These are phyloP conservation scores for Boloria euphrosyne DNA, from an alignment of 2,888 invertebrate species.

Conservation along the genomic window DNA sequence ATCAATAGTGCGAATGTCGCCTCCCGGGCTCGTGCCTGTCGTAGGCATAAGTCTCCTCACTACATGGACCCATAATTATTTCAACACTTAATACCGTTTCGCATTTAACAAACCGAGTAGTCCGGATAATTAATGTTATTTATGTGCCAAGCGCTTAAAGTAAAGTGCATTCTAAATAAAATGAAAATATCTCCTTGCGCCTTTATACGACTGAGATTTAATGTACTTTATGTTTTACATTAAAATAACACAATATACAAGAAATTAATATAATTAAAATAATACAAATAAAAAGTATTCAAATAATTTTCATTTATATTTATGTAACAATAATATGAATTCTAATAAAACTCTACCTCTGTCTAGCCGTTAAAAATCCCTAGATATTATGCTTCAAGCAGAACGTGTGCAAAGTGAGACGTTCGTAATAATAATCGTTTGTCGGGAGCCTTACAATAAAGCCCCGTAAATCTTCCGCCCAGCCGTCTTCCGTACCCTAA, in stretches of 20 bases:
- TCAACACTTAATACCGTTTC: conserved; percentile 42
- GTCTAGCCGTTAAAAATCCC: conserved; percentile 8
- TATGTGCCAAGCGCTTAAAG: conserved; percentile 19
- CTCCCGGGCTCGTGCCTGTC: conserved; percentile 14
- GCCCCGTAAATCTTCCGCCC: conserved; percentile 44
- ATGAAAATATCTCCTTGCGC: conserved; percentile 7
- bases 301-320: not conserved
- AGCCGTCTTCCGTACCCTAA: conserved; percentile 44
- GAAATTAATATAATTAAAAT: not conserved
- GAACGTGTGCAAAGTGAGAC: conserved; percentile 55
- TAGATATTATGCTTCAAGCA: conserved; percentile 11
- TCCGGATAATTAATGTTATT: conserved; percentile 21
- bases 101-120: conserved; percentile 23
- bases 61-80: conserved; percentile 49
- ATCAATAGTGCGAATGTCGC: conserved; percentile 28
- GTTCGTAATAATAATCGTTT: conserved; percentile 62
- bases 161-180: conserved; percentile 25
- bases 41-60: conserved; percentile 19
- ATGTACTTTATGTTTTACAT: not conserved
- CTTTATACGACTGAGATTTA: conserved; percentile 11
- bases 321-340: not conserved
- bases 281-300: not conserved
- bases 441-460: conserved; percentile 60
- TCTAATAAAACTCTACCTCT: not conserved
- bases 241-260: not conserved